phyloP scores from a whole-genome alignment of 2,113 vertebrate genomes.

The Chlorodrepanis virens region DNA sequence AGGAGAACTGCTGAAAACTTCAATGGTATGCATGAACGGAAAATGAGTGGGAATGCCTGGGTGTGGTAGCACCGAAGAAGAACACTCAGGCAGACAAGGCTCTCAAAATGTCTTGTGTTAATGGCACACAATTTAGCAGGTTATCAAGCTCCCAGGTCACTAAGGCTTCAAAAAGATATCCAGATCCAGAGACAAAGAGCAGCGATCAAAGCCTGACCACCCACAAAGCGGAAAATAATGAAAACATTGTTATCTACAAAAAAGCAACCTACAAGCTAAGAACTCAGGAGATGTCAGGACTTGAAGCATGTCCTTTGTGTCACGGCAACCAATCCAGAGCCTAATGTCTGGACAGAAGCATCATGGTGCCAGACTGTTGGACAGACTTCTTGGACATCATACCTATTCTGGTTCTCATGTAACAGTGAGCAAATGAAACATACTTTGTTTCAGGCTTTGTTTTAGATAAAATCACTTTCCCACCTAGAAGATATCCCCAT shows the following conservation, averaged over 20 bases:
- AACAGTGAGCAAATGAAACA: not conserved
- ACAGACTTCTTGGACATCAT: not conserved
- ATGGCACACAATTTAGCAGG: not conserved
- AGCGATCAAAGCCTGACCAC: not conserved
- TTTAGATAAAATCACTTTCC: not conserved
- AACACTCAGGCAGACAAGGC: not conserved
- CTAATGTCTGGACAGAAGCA: not conserved
- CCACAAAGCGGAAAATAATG: not conserved
- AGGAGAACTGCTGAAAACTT: not conserved
- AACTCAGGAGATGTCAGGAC: not conserved
- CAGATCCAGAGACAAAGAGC: not conserved
- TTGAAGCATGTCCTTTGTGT: not conserved
- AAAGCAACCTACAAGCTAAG: not conserved
- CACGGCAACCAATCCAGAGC: not conserved
- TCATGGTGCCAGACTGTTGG: not conserved
- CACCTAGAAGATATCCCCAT: not conserved
- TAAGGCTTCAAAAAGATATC: not conserved
- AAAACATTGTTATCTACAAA: not conserved
- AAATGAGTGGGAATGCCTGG: not conserved
- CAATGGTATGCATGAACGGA: accelerated
- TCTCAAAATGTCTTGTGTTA: not conserved
- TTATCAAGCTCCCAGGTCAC: not conserved
- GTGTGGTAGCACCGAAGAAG: not conserved
- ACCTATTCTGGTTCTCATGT: not conserved
- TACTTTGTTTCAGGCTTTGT: not conserved